Percentiles rank a stretch among this genome's conserved stretches.
phyloP scores from a whole-genome alignment of 1,140 invertebrate genomes.

The Atta cephalotes region DNA sequence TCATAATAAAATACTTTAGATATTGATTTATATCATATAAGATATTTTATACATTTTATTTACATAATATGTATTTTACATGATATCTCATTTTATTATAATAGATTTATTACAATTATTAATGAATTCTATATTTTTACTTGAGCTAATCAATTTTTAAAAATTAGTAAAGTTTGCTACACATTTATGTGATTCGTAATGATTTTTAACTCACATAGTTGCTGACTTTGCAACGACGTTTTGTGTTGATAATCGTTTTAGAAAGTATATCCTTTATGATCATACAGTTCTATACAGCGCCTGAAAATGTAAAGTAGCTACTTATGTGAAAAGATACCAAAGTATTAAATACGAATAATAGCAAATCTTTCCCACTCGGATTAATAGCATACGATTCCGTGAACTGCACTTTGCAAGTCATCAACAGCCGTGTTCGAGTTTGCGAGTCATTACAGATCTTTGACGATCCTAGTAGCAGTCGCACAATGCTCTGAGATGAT shows the following conservation, averaged over 20 bases:
- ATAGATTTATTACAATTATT: neutral
- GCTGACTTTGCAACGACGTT: neutral
- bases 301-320: slow-evolving; percentile 3
- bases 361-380: slow-evolving; percentile 14
- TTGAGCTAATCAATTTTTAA: neutral
- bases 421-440: slow-evolving; percentile 39
- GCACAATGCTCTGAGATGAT: slow-evolving; percentile 56
- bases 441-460: slow-evolving; percentile 57
- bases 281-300: neutral
- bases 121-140: neutral
- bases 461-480: slow-evolving; percentile 31
- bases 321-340: slow-evolving; percentile 12
- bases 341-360: slow-evolving; percentile 35
- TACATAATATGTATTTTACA: neutral
- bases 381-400: slow-evolving; percentile 36
- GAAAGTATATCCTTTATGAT: neutral
- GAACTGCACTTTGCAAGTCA: slow-evolving; percentile 38
- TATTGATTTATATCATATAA: neutral
- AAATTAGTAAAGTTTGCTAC: neutral
- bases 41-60: neutral
- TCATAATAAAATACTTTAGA: neutral
- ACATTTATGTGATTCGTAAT: neutral
- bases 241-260: neutral
- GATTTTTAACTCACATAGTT: neutral
- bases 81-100: neutral